Evolutionary conservation across 2,113 vertebrate species (phyloP).

Genomic region (Tetrax tetrax): DNA sequence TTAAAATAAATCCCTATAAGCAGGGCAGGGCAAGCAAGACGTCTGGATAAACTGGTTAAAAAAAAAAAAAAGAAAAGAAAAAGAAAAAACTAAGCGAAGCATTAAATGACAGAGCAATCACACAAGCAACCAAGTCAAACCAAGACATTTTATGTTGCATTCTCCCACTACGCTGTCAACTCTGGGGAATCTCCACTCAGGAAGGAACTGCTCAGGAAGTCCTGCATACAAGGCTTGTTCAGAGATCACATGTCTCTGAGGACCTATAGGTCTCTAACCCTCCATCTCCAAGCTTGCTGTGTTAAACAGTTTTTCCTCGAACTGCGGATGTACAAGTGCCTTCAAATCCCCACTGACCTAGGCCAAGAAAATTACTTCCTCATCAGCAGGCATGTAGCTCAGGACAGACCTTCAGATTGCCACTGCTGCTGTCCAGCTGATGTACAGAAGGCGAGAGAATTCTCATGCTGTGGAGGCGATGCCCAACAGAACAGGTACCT

Average conservation of each 20-base stretch:
- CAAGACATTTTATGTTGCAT: not conserved
- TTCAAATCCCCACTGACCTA: not conserved
- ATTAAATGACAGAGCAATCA: not conserved
- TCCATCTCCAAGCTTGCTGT: not conserved
- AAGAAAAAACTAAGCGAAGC: not conserved
- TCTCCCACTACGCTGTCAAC: not conserved
- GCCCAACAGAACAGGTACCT: not conserved
- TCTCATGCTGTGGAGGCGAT: not conserved
- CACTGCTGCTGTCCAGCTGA: not conserved
- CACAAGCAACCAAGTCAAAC: not conserved
- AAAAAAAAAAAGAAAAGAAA: not conserved
- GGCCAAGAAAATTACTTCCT: not conserved
- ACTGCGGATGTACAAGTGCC: not conserved
- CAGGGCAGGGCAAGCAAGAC: not conserved
- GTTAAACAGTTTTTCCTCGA: not conserved
- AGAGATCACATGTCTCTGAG: accelerated
- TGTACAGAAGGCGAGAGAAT: not conserved
- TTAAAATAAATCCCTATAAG: conserved; percentile 59
- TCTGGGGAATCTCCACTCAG: not conserved
- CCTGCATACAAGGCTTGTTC: not conserved
- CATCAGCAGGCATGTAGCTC: not conserved
- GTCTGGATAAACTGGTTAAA: conserved; percentile 14
- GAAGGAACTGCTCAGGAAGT: not conserved
- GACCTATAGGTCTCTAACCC: not conserved
- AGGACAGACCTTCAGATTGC: not conserved